phyloP scores from a whole-genome alignment of 2,797 vertebrate species.

The Xiphorhynchus erythropygius region DNA sequence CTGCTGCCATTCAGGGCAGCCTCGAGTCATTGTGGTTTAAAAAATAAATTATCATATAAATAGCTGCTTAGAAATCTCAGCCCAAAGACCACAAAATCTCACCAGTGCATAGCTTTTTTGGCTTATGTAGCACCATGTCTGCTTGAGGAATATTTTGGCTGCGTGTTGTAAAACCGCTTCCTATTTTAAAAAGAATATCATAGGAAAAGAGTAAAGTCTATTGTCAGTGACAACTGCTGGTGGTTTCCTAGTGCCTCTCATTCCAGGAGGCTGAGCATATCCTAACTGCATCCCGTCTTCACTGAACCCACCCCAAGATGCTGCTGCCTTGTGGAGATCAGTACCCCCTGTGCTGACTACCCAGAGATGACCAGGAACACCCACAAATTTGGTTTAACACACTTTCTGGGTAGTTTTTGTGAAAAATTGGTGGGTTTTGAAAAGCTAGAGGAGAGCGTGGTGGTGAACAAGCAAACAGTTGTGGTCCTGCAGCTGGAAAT shows the following conservation, averaged over 20 bases:
- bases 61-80: slow-evolving; percentile 51
- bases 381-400: neutral
- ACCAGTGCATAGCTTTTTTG: neutral
- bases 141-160: neutral
- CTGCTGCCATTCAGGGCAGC: slow-evolving; percentile 1
- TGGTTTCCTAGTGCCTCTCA: slow-evolving; percentile 23
- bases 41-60: slow-evolving; percentile 63
- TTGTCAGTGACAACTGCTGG: slow-evolving; percentile 6
- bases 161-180: slow-evolving; percentile 1
- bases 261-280: neutral
- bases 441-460: neutral
- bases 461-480: neutral
- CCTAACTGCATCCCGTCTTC: neutral
- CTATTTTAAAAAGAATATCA: neutral
- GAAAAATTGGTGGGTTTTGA: neutral
- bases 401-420: neutral
- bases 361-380: neutral
- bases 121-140: neutral
- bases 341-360: neutral
- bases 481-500: neutral
- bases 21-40: slow-evolving; percentile 47
- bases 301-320: neutral
- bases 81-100: slow-evolving; percentile 29
- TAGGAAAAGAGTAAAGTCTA: slow-evolving; percentile 29
- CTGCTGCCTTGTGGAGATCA: rapidly evolving